Evolutionary conservation across 2,888 invertebrate species (phyloP).

Genomic region (Poecilus cupreus): DNA sequence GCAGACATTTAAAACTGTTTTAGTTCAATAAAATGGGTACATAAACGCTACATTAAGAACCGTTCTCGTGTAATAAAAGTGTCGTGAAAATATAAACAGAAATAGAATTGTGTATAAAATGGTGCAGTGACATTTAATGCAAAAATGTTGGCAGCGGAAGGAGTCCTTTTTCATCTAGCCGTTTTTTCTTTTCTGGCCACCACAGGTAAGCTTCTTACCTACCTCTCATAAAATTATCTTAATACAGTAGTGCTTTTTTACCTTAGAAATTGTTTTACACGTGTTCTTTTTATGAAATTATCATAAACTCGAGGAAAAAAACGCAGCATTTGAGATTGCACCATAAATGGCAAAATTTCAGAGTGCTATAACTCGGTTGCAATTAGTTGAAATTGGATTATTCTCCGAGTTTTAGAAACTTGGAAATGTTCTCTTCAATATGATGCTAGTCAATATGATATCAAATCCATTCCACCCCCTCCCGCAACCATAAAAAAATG

Average conservation of each 20-base stretch:
- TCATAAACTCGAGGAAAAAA: neutral
- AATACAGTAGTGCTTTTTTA: neutral
- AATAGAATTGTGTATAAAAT: constrained; percentile 45
- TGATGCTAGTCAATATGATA: too few species aligned
- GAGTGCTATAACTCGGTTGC: too few species aligned
- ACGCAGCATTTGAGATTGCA: too few species aligned
- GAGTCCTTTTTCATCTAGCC: constrained; percentile 52
- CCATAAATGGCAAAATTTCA: too few species aligned
- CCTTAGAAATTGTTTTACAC: neutral
- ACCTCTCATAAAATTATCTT: constrained; percentile 10
- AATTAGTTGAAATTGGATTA: too few species aligned
- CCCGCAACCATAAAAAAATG: too few species aligned
- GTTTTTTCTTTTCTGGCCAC: constrained; percentile 57
- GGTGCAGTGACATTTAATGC: constrained; percentile 54
- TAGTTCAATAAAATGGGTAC: neutral
- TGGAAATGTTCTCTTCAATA: too few species aligned
- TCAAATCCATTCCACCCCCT: too few species aligned
- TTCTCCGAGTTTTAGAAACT: too few species aligned
- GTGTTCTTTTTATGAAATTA: too few species aligned
- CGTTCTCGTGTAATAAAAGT: neutral
- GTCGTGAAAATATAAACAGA: neutral
- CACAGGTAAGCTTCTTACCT: constrained; percentile 47
- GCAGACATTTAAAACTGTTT: neutral
- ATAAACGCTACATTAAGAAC: neutral
- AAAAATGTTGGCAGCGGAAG: constrained; percentile 57